Base-by-base conservation (phyloP, 2,888 invertebrate genomes). In the Mechanitis messenoides region DNA sequence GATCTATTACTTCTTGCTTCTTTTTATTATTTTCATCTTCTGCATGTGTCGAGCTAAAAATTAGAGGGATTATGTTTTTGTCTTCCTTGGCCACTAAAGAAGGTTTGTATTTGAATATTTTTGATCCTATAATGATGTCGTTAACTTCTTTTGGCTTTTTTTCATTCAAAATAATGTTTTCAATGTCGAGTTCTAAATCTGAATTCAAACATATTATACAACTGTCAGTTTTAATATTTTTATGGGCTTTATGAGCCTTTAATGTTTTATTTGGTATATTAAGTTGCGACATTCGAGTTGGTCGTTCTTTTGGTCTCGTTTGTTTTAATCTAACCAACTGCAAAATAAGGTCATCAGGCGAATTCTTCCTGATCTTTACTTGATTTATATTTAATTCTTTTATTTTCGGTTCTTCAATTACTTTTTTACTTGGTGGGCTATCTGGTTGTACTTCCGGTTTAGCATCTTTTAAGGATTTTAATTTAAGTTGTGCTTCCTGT, bases 41-140 rank as follows among this genome's bases (percentile, higher is more conserved):
- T 46, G 74, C 64, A 64, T 66, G 74, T 5, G 56, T 58, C 38
- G 76, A 69, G 65, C 74, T 70, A 65, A 77, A 80, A 54, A 77
- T 62, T 53, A 75, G 60, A 45, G 80, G 79, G 31, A 60, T 50
- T 7, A 64, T 54, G 62, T 67, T 60, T 45, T 69, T 47, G 20
- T 71, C 64, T 58, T 67, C 62, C 20, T 53, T 72, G 45, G 72
- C 65, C 42, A 45, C 31, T 7, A 59, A 58, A 3, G 70, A 68
- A 28, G 65, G 63, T 69, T 74, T 81, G 59, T 71, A 69, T 68
- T 77, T 80, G 7, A 69, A 71, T 58, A 85, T 75, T 64, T 79
- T 77, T 62, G 76, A 67, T 1, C 85, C 83, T 55, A 80, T 74
- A 60, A 85, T 79, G 50, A 83, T 74, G 46, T 82, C 76, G 55